These are phyloP conservation scores for Antechinus stuartii DNA, from an alignment of 2,113 vertebrate genomes.

Conservation along the genomic window DNA sequence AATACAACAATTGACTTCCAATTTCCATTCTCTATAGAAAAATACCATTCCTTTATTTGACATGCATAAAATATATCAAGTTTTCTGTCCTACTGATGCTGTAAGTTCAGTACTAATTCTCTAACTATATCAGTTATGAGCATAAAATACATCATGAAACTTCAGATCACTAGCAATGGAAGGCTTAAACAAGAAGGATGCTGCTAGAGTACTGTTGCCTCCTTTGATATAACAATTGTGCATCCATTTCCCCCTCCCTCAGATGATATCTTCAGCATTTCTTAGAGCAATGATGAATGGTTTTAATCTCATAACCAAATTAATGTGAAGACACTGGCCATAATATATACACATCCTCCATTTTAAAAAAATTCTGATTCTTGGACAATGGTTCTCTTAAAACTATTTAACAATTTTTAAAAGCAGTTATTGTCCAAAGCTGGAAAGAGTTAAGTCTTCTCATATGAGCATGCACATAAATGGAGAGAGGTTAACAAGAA, in stretches of 20 bases:
- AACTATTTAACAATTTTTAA: conserved; percentile 93
- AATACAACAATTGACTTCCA: conserved; percentile 91
- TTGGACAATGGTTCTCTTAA: conserved; percentile 89
- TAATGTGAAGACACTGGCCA: conserved; percentile 85
- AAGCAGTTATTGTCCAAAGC: conserved; percentile 92
- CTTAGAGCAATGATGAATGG: conserved; percentile 89
- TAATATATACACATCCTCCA: no score
- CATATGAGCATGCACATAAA: conserved; percentile 93
- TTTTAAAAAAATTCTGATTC: conserved; percentile 85
- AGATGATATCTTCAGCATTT: conserved; percentile 87
- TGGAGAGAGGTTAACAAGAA: conserved; percentile 89
- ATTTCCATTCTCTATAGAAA: conserved; percentile 94
- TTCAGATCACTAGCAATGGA: conserved; percentile 89
- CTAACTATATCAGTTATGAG: conserved; percentile 91
- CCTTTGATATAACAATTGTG: conserved; percentile 84
- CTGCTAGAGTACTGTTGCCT: conserved; percentile 85
- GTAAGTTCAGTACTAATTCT: conserved; percentile 92
- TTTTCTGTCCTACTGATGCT: conserved; percentile 94
- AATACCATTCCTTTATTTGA: conserved; percentile 95
- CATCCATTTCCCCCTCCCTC: conserved; percentile 84
- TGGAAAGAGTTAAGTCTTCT: conserved; percentile 91
- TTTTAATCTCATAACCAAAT: conserved; percentile 91
- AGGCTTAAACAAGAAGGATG: conserved; percentile 88
- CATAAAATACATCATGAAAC: conserved; percentile 88
- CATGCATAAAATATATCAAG: conserved; percentile 98